These are phyloP conservation scores for Tholera decimalis DNA, from an alignment of 2,888 invertebrate genomes.

Conservation along the genomic window DNA sequence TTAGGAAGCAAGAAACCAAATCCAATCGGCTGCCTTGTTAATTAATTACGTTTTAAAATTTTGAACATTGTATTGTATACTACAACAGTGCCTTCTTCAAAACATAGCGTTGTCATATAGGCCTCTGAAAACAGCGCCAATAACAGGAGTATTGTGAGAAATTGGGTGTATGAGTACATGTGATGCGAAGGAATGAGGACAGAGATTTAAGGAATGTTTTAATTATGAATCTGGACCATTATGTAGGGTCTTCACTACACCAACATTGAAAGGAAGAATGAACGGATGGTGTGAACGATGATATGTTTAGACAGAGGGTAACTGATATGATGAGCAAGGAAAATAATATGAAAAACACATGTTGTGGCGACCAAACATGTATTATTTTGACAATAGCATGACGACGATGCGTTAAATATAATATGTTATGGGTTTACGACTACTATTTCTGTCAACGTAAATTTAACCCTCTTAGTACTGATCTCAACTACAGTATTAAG, in stretches of 20 bases:
- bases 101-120: not conserved
- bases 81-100: not conserved
- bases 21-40: not conserved
- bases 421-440: too few species aligned
- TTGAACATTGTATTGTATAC: not conserved
- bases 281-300: not conserved
- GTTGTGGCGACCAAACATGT: too few species aligned
- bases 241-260: too few species aligned
- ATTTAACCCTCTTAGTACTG: not conserved
- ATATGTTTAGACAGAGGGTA: not conserved
- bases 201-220: too few species aligned
- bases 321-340: too few species aligned
- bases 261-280: too few species aligned
- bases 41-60: not conserved
- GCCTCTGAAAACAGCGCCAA: not conserved
- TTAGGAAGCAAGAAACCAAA: not conserved
- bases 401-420: too few species aligned
- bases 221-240: too few species aligned
- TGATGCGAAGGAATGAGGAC: too few species aligned
- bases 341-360: too few species aligned
- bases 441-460: not conserved
- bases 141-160: not conserved
- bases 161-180: not conserved
- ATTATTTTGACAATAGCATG: too few species aligned
- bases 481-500: conserved; percentile 16